Evolutionary conservation across 2,797 vertebrate species (phyloP), one percentile per base, ranked within the genome.

Genomic region (Melanotaenia trifasciata): DNA sequence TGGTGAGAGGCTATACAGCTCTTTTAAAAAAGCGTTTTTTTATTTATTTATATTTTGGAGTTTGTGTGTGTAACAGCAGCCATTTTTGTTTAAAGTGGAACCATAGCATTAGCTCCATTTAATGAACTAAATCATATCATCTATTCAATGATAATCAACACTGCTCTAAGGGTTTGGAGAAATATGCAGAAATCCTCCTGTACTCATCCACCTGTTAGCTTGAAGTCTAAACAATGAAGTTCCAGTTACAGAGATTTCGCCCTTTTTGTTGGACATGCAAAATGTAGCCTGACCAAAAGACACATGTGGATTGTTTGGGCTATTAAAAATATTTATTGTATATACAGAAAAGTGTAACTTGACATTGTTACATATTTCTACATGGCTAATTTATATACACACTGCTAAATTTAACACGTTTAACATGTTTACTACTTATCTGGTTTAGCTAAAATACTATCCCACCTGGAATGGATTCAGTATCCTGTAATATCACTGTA

Each of bases 1-100:
- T 2, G 22, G 8, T 54, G n/a, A 51, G 61, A 70, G 18, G 10
- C 40, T 26, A 10, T n/a, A 66, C 32, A 68, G 69, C 51, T 26
- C 33, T 38, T 77, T 67, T 45, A 69, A 75, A 61, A 58, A 67
- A 64, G 35, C 51, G 5, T 58, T 5, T 16, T 58, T 4, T 13
- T 22, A 11, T 56, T 24, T 26, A n/a, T 18, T 58, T 0, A 1
- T 61, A n/a, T 5, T 36, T 4, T 35, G 56, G 5, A 18, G 14
- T 43, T 16, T 40, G 26, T 47, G n/a, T 47, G 16, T 56, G 32
- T 28, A n/a, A 22, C 28, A 33, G 63, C 14, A 33, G 28, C 16
- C 53, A 64, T 26, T 51, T 43, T 14, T 43, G 13, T 8, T 56
- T 26, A 54, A 64, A 35, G 40, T 43, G n/a, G 63, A 72, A 18